Percentiles rank a stretch among this genome's conserved stretches.
Evolutionary conservation across 2,888 invertebrate species (phyloP).

Genomic region (Eupithecia pulchellata): DNA sequence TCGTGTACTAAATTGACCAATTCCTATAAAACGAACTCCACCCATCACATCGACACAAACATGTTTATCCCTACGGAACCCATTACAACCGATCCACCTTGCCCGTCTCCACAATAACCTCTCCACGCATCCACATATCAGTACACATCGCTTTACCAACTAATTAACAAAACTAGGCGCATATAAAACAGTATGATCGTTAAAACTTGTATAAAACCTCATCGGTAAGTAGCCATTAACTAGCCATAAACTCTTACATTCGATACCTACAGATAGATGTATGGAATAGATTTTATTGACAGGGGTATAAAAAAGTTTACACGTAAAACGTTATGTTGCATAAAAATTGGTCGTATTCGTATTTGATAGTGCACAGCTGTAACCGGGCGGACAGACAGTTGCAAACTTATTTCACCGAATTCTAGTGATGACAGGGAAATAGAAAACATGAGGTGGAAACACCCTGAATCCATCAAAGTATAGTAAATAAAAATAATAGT

Average conservation of each 20-base stretch:
- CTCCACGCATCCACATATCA: slow-evolving; percentile 51
- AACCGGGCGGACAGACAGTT: background rate
- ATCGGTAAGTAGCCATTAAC: slow-evolving; percentile 53
- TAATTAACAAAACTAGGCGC: slow-evolving; percentile 74
- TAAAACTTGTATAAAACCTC: slow-evolving; percentile 67
- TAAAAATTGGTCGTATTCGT: slow-evolving; percentile 39
- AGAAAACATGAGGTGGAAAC: background rate
- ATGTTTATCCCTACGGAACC: slow-evolving; percentile 45
- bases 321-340: slow-evolving; percentile 44
- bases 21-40: background rate
- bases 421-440: background rate
- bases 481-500: background rate
- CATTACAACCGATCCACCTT: slow-evolving; percentile 26
- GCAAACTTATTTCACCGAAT: background rate
- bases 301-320: slow-evolving; percentile 47
- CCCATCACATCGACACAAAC: slow-evolving; percentile 29
- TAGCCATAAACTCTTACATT: slow-evolving; percentile 69
- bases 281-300: slow-evolving; percentile 40
- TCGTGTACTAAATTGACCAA: background rate
- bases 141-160: slow-evolving; percentile 68
- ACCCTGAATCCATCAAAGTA: background rate
- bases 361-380: slow-evolving; percentile 34
- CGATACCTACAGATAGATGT: slow-evolving; percentile 49
- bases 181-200: slow-evolving; percentile 70
- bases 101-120: slow-evolving; percentile 39